phyloP scores from a whole-genome alignment of 2,113 vertebrate species.

The Pterocles gutturalis region DNA sequence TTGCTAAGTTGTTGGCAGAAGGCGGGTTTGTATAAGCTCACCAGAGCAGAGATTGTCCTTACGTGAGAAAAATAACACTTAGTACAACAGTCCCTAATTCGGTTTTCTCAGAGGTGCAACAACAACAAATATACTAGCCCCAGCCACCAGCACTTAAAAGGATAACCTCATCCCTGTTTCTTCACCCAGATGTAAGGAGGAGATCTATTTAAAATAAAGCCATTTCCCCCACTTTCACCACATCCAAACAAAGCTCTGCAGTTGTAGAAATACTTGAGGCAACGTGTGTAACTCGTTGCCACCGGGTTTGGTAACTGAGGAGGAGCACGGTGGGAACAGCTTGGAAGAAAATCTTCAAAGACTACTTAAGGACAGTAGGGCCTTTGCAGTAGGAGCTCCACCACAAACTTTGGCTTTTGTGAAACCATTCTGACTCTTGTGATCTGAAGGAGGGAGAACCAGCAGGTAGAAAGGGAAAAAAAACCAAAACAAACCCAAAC shows the following conservation, averaged over 20 bases:
- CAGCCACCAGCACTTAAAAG: background rate
- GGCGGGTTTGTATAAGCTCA: slow-evolving; percentile 22
- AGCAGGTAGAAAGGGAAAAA: background rate
- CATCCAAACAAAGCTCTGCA: slow-evolving; percentile 43
- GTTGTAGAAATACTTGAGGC: slow-evolving; percentile 41
- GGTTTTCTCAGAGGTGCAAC: background rate
- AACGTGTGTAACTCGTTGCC: slow-evolving; percentile 18
- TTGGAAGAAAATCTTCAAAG: slow-evolving; percentile 27
- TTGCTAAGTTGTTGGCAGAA: slow-evolving; percentile 61
- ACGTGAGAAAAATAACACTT: slow-evolving; percentile 24
- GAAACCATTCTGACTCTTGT: background rate
- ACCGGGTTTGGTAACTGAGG: background rate
- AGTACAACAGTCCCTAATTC: background rate
- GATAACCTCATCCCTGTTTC: slow-evolving; percentile 19
- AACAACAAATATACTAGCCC: background rate
- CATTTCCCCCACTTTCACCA: slow-evolving; percentile 30
- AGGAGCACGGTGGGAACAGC: background rate
- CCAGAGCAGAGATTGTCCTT: slow-evolving; percentile 2
- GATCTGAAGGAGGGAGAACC: background rate
- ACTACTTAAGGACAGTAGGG: background rate
- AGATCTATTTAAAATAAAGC: slow-evolving; percentile 55
- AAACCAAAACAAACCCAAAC: background rate
- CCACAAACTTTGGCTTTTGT: background rate
- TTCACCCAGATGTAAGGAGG: slow-evolving; percentile 21
- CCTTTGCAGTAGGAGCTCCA: background rate